These are phyloP conservation scores for Macrophya annulata DNA, from an alignment of 2,888 invertebrate genomes.

Conservation along the genomic window DNA sequence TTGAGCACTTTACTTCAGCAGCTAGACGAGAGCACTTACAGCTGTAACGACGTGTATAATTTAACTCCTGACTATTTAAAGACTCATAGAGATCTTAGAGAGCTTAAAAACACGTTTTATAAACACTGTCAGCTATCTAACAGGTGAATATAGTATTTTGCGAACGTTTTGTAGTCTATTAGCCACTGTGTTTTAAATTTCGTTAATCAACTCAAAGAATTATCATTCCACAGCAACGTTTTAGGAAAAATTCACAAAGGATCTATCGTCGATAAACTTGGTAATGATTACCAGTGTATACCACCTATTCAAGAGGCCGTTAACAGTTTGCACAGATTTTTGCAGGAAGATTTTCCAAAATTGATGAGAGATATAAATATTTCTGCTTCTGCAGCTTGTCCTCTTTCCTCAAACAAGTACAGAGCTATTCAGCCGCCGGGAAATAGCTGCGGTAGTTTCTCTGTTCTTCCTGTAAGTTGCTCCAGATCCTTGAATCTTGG, in stretches of 20 bases:
- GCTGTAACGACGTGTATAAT: constrained; percentile 72
- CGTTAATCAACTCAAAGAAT: not conserved
- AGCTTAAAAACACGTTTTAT: constrained; percentile 71
- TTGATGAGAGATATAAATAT: constrained; percentile 74
- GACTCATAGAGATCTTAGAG: constrained; percentile 71
- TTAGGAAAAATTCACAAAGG: constrained; percentile 74
- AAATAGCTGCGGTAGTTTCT: constrained; percentile 73
- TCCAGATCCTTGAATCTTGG: constrained; percentile 16
- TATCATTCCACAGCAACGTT: constrained; percentile 68
- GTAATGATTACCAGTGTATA: constrained; percentile 73
- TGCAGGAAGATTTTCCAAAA: constrained; percentile 77
- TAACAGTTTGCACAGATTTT: constrained; percentile 76
- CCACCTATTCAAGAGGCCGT: constrained; percentile 77
- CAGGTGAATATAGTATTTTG: constrained; percentile 68
- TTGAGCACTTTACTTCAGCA: constrained; percentile 73
- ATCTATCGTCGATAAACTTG: constrained; percentile 72
- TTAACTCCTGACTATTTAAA: constrained; percentile 74
- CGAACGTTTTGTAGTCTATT: not conserved
- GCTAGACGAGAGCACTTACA: constrained; percentile 66
- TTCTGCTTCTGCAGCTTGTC: constrained; percentile 64
- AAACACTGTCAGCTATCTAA: constrained; percentile 74
- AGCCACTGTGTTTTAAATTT: not conserved
- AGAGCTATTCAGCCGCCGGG: constrained; percentile 58
- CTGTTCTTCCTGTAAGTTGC: constrained; percentile 73
- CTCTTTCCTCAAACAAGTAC: constrained; percentile 59